phyloP scores from a whole-genome alignment of 2,888 invertebrate genomes.

The Oscheius sp. region DNA sequence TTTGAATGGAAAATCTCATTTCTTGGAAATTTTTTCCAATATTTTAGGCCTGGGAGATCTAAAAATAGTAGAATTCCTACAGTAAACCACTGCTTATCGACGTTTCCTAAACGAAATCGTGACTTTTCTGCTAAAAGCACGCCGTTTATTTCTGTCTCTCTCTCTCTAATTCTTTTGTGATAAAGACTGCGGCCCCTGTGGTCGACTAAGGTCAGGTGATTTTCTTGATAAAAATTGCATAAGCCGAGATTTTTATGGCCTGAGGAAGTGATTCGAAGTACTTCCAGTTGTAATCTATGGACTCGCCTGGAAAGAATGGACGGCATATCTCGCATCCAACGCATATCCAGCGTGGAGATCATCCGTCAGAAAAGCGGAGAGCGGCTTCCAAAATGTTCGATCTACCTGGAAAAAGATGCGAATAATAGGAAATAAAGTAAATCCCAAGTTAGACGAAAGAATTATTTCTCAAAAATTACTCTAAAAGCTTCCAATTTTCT shows the following conservation, averaged over 20 bases:
- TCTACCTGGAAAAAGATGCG: constrained; percentile 33
- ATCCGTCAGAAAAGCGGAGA: constrained; percentile 35
- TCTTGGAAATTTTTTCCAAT: no score
- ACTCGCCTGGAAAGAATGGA: constrained; percentile 43
- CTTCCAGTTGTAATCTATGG: no score
- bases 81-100: no score
- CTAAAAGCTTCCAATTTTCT: not conserved
- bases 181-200: no score
- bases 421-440: not conserved
- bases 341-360: constrained; percentile 32
- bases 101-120: no score
- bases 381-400: constrained; percentile 42
- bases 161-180: no score
- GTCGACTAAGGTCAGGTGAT: constrained; percentile 7
- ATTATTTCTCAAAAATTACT: no score
- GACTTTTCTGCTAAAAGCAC: no score
- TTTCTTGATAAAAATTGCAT: not conserved
- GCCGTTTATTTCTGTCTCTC: no score
- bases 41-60: no score
- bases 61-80: no score
- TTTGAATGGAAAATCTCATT: no score
- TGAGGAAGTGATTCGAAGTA: not conserved
- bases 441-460: not conserved
- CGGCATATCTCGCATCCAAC: constrained; percentile 35
- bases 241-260: not conserved